These are phyloP conservation scores for Larimichthys polyactis DNA, from an alignment of 2,113 vertebrate species.

Conservation along the genomic window DNA sequence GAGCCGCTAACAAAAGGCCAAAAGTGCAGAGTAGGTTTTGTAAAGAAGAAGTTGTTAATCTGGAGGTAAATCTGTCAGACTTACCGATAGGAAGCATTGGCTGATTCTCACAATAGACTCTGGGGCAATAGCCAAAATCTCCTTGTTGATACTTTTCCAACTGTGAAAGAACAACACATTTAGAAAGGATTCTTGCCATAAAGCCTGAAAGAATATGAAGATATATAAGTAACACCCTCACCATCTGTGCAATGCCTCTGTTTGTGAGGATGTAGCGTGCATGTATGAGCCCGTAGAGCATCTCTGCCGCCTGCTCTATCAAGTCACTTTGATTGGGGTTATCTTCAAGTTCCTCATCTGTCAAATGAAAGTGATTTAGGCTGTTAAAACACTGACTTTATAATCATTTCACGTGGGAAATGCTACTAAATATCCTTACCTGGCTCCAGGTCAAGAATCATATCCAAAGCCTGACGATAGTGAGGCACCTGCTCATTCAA, in stretches of 20 bases:
- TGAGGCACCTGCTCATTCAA: constrained; percentile 95
- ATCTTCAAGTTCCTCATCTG: constrained; percentile 94
- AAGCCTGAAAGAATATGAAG: neutral
- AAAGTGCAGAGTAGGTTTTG: neutral
- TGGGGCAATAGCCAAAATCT: constrained; percentile 93
- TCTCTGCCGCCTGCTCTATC: constrained; percentile 95
- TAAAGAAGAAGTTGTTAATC: neutral
- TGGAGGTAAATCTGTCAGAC: constrained; percentile 43
- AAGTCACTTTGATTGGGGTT: constrained; percentile 95
- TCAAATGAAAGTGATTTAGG: neutral
- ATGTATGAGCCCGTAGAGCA: constrained; percentile 94
- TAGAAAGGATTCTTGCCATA: neutral
- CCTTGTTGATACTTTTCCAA: constrained; percentile 96
- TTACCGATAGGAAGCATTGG: constrained; percentile 95
- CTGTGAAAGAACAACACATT: constrained; percentile 68
- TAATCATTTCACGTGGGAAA: neutral
- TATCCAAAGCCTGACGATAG: constrained; percentile 93
- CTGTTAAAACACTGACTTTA: neutral
- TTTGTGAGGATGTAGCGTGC: constrained; percentile 96
- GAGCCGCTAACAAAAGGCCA: neutral
- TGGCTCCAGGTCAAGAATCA: constrained; percentile 94
- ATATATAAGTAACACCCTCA: constrained; percentile 62
- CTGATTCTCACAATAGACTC: constrained; percentile 96
- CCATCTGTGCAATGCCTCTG: constrained; percentile 95
- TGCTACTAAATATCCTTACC: constrained; percentile 78